phyloP scores from a whole-genome alignment of 2,113 vertebrate genomes.

The Thalassoma bifasciatum region DNA sequence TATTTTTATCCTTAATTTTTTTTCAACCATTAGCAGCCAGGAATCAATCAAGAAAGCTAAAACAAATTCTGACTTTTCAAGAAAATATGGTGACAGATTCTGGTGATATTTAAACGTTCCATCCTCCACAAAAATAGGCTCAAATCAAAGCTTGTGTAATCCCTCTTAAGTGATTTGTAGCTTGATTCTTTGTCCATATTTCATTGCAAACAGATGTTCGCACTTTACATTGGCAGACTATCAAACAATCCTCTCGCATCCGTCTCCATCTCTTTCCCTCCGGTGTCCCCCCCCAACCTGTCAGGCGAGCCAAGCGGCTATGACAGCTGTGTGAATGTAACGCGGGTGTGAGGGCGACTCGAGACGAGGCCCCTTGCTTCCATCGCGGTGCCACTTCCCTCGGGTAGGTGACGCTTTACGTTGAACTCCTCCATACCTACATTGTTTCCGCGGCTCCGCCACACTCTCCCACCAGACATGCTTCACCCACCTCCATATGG shows the following conservation, averaged over 20 bases:
- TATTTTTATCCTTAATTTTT: neutral
- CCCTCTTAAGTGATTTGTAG: neutral
- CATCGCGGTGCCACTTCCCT: conserved; percentile 27
- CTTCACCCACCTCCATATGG: conserved; percentile 75
- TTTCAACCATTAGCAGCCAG: neutral
- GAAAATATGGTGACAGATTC: neutral
- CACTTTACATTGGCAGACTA: conserved; percentile 18
- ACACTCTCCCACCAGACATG: conserved; percentile 43
- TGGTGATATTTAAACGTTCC: neutral
- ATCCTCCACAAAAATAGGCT: neutral
- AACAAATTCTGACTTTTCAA: neutral
- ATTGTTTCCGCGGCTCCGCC: conserved; percentile 46
- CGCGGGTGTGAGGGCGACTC: neutral
- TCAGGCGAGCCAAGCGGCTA: conserved; percentile 40
- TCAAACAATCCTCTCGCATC: conserved; percentile 9
- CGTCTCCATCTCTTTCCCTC: conserved; percentile 24
- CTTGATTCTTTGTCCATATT: conserved; percentile 28
- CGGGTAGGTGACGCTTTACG: conserved; percentile 38
- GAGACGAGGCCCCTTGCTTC: neutral
- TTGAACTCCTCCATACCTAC: conserved; percentile 53
- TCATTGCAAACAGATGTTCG: conserved; percentile 46
- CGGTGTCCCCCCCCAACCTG: conserved; percentile 29
- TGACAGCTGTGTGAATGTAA: conserved; percentile 38
- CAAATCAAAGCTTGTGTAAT: neutral
- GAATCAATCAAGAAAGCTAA: neutral